Conservation (phyloP, 2,113 vertebrate genomes). For the Odocoileus hemionus region DNA sequence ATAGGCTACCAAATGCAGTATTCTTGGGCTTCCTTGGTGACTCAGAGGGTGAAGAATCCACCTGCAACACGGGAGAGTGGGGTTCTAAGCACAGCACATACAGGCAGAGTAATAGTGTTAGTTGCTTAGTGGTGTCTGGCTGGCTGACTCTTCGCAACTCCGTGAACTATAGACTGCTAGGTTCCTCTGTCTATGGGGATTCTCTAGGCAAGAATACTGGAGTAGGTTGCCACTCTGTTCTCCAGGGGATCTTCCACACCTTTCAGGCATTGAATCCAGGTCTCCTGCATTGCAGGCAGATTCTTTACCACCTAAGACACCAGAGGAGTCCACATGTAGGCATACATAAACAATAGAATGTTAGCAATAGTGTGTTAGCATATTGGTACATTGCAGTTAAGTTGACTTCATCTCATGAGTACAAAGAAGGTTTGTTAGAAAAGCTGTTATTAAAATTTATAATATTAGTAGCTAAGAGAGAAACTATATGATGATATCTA, state of each 20-base stretch:
- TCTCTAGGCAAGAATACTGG: neutral
- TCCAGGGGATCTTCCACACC: neutral
- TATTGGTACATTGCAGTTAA: neutral
- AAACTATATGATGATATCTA: neutral
- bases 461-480: neutral
- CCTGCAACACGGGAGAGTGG: rapidly evolving
- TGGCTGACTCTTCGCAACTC: neutral
- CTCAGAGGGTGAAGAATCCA: rapidly evolving
- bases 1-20: neutral
- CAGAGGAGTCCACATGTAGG: neutral
- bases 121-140: neutral
- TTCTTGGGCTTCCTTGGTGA: neutral
- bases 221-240: neutral
- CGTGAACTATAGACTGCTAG: neutral
- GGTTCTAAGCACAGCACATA: neutral
- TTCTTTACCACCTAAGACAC: neutral
- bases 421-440: neutral
- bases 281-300: neutral
- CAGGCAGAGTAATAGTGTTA: neutral
- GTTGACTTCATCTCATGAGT: neutral
- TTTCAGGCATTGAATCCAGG: neutral
- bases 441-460: neutral
- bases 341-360: neutral
- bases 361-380: neutral
- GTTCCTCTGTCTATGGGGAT: neutral